These are phyloP conservation scores for Heteropelma amictum DNA, from an alignment of 2,888 invertebrate species.

Conservation along the genomic window DNA sequence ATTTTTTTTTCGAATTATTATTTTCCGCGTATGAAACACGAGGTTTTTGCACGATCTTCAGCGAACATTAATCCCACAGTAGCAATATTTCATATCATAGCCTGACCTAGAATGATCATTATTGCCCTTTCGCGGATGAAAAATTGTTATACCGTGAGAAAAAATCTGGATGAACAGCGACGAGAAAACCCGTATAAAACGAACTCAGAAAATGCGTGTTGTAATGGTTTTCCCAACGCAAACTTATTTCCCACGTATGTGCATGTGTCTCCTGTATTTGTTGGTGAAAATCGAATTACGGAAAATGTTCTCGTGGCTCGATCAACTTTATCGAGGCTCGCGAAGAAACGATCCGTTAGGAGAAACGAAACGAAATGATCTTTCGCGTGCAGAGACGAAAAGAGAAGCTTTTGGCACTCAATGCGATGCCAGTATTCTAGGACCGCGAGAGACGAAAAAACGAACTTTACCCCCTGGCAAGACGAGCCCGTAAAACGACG, in stretches of 20 bases:
- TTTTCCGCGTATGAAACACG: too few relatives aligned
- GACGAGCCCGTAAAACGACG: constrained; percentile 32
- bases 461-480: constrained; percentile 41
- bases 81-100: not conserved
- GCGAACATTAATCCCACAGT: not conserved
- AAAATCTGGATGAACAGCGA: not conserved
- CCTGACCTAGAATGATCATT: constrained; percentile 20
- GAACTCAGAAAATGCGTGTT: constrained; percentile 1
- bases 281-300: constrained; percentile 37
- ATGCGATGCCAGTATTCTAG: constrained; percentile 10
- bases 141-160: not conserved
- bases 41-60: not conserved
- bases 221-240: constrained; percentile 17
- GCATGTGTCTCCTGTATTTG: not conserved
- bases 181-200: constrained; percentile 11
- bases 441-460: constrained; percentile 38
- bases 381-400: not conserved
- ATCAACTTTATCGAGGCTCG: constrained; percentile 23
- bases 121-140: constrained; percentile 35
- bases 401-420: constrained; percentile 38
- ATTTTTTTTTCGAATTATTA: too few relatives aligned
- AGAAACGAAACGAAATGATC: constrained; percentile 2
- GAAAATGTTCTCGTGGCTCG: constrained; percentile 34
- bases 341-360: not conserved
- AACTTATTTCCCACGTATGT: constrained; percentile 15